phyloP scores from a whole-genome alignment of 2,113 vertebrate species.

The Anolis sagrei region DNA sequence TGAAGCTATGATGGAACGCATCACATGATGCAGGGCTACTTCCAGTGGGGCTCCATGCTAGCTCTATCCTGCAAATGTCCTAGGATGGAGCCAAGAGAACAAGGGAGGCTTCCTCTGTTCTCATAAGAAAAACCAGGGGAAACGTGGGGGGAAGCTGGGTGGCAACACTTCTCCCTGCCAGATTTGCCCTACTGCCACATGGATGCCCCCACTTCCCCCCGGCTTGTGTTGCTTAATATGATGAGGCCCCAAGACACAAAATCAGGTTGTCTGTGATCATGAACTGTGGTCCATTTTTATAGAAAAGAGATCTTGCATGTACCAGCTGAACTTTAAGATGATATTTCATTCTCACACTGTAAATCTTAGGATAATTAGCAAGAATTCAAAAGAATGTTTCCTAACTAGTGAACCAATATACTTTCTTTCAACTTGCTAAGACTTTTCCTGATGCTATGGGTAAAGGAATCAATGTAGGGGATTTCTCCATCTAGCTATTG shows the following conservation, averaged over 20 bases:
- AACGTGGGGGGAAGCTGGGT: no score
- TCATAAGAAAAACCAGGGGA: no score
- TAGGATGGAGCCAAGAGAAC: no score
- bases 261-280: constrained; percentile 6
- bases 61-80: no score
- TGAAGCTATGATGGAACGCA: no score
- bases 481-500: neutral
- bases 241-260: neutral
- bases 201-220: no score
- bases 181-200: no score
- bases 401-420: neutral
- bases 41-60: no score
- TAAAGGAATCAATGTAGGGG: neutral
- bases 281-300: neutral
- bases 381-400: neutral
- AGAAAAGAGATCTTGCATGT: neutral
- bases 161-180: no score
- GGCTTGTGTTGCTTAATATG: no score
- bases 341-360: neutral
- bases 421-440: neutral
- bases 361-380: neutral
- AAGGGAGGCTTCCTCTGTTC: no score
- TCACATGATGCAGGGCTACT: no score
- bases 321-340: neutral
- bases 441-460: neutral